phyloP scores from a whole-genome alignment of 2,113 vertebrate species.

The Leiothrix lutea region DNA sequence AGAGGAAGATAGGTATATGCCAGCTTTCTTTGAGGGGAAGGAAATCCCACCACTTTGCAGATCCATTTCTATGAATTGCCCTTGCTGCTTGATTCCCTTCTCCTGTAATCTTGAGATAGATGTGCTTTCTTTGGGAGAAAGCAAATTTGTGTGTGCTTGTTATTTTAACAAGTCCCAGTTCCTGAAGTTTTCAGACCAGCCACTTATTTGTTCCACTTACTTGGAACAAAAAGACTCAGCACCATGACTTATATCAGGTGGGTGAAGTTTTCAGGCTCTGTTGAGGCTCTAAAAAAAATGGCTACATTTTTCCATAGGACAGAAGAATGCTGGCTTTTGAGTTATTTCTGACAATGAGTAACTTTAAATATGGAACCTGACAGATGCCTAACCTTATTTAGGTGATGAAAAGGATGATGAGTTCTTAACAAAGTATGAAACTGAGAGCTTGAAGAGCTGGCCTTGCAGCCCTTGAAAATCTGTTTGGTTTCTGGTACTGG shows the following conservation, averaged over 20 bases:
- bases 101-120: not conserved
- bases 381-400: not conserved
- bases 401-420: not conserved
- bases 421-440: not conserved
- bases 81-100: not conserved
- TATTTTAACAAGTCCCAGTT: not conserved
- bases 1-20: not conserved
- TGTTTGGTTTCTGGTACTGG: not conserved
- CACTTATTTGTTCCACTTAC: not conserved
- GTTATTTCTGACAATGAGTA: not conserved
- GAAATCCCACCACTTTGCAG: not conserved
- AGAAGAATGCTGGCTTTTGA: not conserved
- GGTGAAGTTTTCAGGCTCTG: not conserved
- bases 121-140: not conserved
- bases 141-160: not conserved
- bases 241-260: not conserved
- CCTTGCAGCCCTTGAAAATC: not conserved
- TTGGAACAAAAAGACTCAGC: not conserved
- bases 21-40: not conserved
- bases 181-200: not conserved
- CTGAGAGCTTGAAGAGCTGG: not conserved
- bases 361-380: not conserved
- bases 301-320: not conserved
- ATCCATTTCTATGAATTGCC: not conserved
- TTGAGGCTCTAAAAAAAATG: not conserved